These are phyloP conservation scores for Notodonta ziczac DNA, from an alignment of 2,888 invertebrate genomes.

Conservation along the genomic window DNA sequence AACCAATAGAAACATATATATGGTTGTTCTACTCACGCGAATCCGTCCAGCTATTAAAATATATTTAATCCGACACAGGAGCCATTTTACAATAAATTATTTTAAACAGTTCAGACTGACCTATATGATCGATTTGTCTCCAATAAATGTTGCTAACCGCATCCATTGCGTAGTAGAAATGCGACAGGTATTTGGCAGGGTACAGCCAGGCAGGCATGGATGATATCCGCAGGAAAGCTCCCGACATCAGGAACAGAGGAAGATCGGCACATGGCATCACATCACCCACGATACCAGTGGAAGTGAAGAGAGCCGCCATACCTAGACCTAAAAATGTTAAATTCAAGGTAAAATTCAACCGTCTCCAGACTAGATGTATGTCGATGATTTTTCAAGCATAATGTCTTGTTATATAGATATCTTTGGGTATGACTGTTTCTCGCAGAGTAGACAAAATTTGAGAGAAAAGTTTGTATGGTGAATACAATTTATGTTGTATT, in stretches of 20 bases:
- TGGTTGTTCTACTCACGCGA: no score
- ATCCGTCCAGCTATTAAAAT: no score
- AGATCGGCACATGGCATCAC: conserved; percentile 80
- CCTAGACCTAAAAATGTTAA: conserved; percentile 61
- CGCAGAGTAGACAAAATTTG: no score
- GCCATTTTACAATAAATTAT: no score
- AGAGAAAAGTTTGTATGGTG: no score
- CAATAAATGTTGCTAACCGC: conserved; percentile 81
- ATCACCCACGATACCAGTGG: conserved; percentile 69
- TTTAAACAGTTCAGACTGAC: conserved; percentile 48
- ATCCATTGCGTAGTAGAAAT: conserved; percentile 82
- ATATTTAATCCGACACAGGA: no score
- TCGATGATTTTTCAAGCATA: no score
- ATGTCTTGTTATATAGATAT: no score
- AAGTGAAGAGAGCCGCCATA: conserved; percentile 75
- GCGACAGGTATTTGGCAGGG: conserved; percentile 76
- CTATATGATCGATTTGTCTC: conserved; percentile 74
- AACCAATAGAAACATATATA: background rate
- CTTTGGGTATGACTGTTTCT: no score
- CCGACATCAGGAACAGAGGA: conserved; percentile 75
- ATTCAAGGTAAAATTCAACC: no score
- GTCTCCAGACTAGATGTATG: no score
- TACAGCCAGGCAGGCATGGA: conserved; percentile 69
- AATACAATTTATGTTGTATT: no score
- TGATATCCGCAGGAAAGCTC: conserved; percentile 73